Evolutionary conservation across 2,113 vertebrate genomes (phyloP), one percentile per base, ranked within the genome.

Genomic region (Puntigrus tetrazona): DNA sequence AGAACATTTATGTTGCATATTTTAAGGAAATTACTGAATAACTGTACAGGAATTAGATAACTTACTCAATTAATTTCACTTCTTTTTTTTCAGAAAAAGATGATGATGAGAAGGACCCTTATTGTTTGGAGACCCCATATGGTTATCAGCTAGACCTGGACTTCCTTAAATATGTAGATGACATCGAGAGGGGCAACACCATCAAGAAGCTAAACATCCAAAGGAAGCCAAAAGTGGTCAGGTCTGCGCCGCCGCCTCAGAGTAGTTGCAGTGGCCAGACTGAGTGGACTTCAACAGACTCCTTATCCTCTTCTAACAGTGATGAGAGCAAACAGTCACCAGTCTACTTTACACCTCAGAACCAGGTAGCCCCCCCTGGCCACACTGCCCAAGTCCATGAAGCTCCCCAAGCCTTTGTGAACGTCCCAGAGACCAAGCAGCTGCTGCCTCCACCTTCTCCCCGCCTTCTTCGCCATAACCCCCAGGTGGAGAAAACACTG

Each of bases 131-230:
- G 91, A 99, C 98, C 1, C 98, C 98, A n/a, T 99, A 99, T 0
- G 98, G 98, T 86, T 99, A 95, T 89, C 97, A 99, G 89, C 85
- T 99, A 90, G 98, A 99, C 92, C 92, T 99, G 93, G 97, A 99
- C 91, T 99, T 99, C 90, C 95, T 99, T 76, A 99, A 99, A 87
- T 99, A 99, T 65, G 98, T 99, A 88, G 96, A 99, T 73, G 97
- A 99, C 93, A 99, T 99, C 82, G 96, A 99, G 89, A 94, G 97
- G 90, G 98, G 98, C 81, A 97, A 98, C 91, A 98, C 97, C 6
- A 95, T 99, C 86, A 98, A 95, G 91, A 99, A 97, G 92, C 88
- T 99, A 82, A 98, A 96, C 70, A 95, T 98, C 90, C 95, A 92
- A 89, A 96, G 97, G 91, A 97, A 94, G 88, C 93, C 93, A 84